Base-by-base conservation (phyloP, 2,888 invertebrate species). In the Patella pellucida region DNA sequence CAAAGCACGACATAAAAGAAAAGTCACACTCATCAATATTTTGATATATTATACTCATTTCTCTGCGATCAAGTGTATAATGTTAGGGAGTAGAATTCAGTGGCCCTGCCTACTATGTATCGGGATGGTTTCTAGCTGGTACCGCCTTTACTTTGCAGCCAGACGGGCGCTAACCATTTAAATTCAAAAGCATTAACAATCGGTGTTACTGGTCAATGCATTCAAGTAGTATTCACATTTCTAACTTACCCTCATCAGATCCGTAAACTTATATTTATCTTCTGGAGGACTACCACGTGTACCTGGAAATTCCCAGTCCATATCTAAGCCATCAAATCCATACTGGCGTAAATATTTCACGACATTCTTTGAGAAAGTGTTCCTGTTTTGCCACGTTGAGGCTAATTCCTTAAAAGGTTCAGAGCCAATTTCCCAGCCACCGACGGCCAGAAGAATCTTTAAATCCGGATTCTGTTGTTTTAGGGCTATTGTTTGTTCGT, bases 251-350 rank as follows among this genome's bases (percentile, higher is more conserved):
- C 80, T 72, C 15, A 86, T 80, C 2, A 88, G 81, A 23, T 75
- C 52, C 1, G 87, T 85, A 74, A 85, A 89, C 74, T 84, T 81
- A 12, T 81, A 71, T 76, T 84, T 86, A 76, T 89, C 89, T 67
- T 76, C 84, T 1, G 85, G 81, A 1, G 86, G 88, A 76, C 89
- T 88, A 9, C 88, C 88, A 72, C 88, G 77, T 69, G 83, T 81
- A 0, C 83, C 85, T 0, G 97, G 97, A 88, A 97, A 97, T 88
- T 97, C 96, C 97, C 97, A 98, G 86, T 97, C 97, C 69, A 97
- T 92, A 85, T 97, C 97, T 0, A 97, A 91, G 7, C 98, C 98
- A 80, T 94, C 93, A 88, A 97, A 97, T 70, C 94, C 94, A 87
- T 82, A 74, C 15, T 81, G 69, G 41, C 85, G 79, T 51, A 82